Conservation (phyloP, 2,797 vertebrate genomes). For the Sciaenops ocellatus region DNA sequence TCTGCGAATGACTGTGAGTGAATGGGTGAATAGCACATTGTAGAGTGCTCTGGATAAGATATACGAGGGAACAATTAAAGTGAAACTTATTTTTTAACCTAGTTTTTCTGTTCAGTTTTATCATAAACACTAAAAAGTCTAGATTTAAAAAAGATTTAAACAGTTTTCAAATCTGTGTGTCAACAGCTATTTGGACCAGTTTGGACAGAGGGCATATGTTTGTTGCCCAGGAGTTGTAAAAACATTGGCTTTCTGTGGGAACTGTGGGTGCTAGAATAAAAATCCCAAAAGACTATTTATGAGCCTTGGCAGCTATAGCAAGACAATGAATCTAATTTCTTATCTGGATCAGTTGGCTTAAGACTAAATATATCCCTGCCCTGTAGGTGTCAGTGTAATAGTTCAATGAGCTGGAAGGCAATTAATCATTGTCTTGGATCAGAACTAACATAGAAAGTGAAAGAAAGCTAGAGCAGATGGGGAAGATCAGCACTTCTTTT, state of each 20-base stretch:
- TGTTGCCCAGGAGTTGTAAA: conserved; percentile 29
- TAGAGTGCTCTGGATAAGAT: neutral
- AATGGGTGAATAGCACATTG: neutral
- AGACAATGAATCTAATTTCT: conserved; percentile 54
- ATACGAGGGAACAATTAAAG: no score
- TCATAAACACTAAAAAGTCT: neutral
- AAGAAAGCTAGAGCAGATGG: conserved; percentile 40
- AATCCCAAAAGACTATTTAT: conserved; percentile 34
- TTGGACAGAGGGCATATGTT: conserved; percentile 11
- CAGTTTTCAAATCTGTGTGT: conserved; percentile 7
- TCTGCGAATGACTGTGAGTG: neutral
- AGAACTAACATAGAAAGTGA: conserved; percentile 50
- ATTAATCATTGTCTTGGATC: conserved; percentile 69
- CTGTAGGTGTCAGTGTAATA: conserved; percentile 61
- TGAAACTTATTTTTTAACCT: neutral
- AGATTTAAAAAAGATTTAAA: conserved; percentile 13
- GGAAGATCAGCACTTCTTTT: conserved; percentile 55
- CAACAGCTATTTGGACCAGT: conserved; percentile 16
- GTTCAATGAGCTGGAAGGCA: conserved; percentile 51
- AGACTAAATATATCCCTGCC: conserved; percentile 62
- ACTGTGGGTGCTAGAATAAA: conserved; percentile 22
- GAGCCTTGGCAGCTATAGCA: conserved; percentile 42
- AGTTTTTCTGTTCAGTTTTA: conserved; percentile 16
- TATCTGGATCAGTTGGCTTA: conserved; percentile 54
- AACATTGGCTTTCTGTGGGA: conserved; percentile 34